Base-by-base conservation (phyloP, 2,888 invertebrate species). In the Polylopha cassiicola region DNA sequence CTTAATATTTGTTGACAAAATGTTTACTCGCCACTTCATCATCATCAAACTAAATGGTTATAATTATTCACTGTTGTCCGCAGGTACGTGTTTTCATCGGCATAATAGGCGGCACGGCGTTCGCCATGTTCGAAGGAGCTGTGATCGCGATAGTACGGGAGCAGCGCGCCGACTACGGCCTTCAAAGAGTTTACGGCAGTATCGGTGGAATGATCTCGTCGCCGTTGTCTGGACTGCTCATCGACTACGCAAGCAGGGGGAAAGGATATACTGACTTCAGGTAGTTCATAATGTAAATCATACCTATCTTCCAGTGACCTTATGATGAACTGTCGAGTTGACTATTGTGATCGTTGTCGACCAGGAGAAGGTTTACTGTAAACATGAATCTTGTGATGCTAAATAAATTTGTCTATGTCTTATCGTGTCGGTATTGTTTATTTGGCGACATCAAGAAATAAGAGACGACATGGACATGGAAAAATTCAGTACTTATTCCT, bases 191-290 rank as follows among this genome's bases (percentile, higher is more conserved):
- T 39, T 93, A 92, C 61, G 92, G 92, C 20, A 91, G 90, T 43
- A 87, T 93, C 44, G 93, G 93, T 1, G 92, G 91, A 14, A 92
- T 92, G 90, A 91, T 93, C 53, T 91, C 91, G n/a, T 92, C 92
- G 1, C 93, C 92, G 1, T 73, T 93, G 4, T 91, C 92, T 0
- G 93, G 93, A 2, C 57, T 90, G 52, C 80, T 93, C 29, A 92
- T 93, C 32, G 92, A 93, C 72, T 91, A 89, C 51, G 91, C 90
- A n/a, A 92, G 92, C 58, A 65, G 72, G 26, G 90, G 89, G 13
- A 91, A 90, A 63, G 88, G 87, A 9, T 91, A 91, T 57, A 91
- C 91, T 0, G 92, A 92, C 69, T 92, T 91, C 64, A 89, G 91
- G 92, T 91, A 73, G 54, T 26, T 24, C 9, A 8, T 23, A 17